Evolutionary conservation across 2,113 vertebrate species (phyloP).

Genomic region (Castor canadensis): DNA sequence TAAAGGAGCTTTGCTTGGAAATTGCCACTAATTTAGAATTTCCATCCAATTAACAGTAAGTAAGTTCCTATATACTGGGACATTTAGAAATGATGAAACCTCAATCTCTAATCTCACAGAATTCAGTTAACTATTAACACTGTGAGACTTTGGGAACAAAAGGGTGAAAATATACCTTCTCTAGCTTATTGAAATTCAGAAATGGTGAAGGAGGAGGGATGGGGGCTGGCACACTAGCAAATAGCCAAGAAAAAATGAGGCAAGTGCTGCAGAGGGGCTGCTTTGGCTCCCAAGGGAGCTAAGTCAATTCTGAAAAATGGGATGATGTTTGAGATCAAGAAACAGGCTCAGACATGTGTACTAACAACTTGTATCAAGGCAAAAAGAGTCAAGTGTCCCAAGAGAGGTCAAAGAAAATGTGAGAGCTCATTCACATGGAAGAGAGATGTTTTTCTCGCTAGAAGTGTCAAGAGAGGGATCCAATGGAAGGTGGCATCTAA

Average conservation of each 20-base stretch:
- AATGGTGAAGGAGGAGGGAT: neutral
- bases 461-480: neutral
- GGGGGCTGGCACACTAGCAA: neutral
- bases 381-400: neutral
- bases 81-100: slow-evolving; percentile 19
- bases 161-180: neutral
- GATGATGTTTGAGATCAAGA: neutral
- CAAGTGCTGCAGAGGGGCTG: neutral
- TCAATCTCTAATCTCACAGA: neutral
- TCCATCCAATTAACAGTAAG: slow-evolving; percentile 8
- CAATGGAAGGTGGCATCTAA: neutral
- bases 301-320: neutral
- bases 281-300: neutral
- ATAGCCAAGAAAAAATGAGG: neutral
- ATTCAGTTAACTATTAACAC: neutral
- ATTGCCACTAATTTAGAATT: slow-evolving; percentile 17
- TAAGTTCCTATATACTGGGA: neutral
- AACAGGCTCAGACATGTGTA: neutral
- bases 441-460: neutral
- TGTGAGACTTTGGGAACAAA: neutral
- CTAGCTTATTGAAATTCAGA: neutral
- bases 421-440: neutral
- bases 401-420: neutral
- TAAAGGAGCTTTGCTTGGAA: slow-evolving; percentile 9
- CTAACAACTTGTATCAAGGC: neutral